Evolutionary conservation across 2,888 invertebrate species (phyloP).

Genomic region (Aethes cnicana): DNA sequence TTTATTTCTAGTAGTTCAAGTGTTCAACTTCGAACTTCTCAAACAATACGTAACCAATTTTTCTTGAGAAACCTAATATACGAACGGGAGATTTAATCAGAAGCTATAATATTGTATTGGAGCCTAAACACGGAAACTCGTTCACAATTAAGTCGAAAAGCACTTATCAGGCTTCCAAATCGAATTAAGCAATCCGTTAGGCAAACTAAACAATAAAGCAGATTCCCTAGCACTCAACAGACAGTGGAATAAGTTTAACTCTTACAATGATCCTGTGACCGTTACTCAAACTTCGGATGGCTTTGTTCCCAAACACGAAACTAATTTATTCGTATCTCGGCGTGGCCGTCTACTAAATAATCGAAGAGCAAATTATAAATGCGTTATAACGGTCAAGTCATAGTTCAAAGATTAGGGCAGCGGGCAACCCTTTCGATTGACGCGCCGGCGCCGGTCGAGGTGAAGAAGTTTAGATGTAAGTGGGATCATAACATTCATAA

Average conservation of each 20-base stretch:
- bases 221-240: constrained; percentile 56
- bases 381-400: constrained; percentile 82
- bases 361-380: constrained; percentile 81
- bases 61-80: not conserved
- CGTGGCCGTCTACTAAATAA: constrained; percentile 74
- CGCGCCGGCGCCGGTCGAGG: constrained; percentile 50
- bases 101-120: not conserved
- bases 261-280: constrained; percentile 74
- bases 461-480: constrained; percentile 74
- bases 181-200: constrained; percentile 50
- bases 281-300: constrained; percentile 76
- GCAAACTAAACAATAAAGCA: constrained; percentile 59
- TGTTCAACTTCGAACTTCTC: constrained; percentile 18
- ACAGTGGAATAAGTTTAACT: constrained; percentile 65
- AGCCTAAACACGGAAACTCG: not conserved
- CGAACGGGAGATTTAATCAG: not conserved
- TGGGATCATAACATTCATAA: constrained; percentile 63
- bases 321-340: constrained; percentile 80
- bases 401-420: constrained; percentile 82
- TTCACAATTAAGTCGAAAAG: constrained; percentile 18
- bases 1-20: constrained; percentile 31
- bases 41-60: not conserved
- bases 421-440: constrained; percentile 70
- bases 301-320: constrained; percentile 80
- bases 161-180: constrained; percentile 36